Base-by-base conservation (phyloP, 2,113 vertebrate species). In the Indicator indicator region DNA sequence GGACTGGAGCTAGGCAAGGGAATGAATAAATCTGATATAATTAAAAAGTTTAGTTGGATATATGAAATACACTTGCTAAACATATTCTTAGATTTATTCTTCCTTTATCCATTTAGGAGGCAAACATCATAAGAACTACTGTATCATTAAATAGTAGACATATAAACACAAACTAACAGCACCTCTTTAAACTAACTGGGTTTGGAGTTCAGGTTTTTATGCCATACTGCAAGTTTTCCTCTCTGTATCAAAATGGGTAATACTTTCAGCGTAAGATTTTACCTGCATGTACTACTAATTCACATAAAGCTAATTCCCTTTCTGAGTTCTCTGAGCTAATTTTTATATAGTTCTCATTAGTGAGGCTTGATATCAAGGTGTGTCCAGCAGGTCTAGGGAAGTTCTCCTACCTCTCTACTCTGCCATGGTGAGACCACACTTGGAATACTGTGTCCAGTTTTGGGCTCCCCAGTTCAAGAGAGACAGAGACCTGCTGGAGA, bases 261-360 rank as follows among this genome's bases (percentile, higher is more conserved):
- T 9, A 42, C 7, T 28, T 80, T 32, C 42, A 52, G 21, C 32
- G 26, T 48, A 68, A 89, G 23, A 11, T 80, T 91, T 89, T 15
- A 9, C 32, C 55, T 73, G 6, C 52, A 32, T 26, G 32, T 38
- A 9, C 23, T 91, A 54, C 32, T 67, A 80, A 83, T 76, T 80
- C 33, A 5, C 17, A 13, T 8, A 60, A 6, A 73, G 19, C 6
- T 87, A 50, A 50, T 60, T 88, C 28, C 10, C 5, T 38, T 86
- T 50, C 82, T 60, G n/a, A 80, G 11, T 12, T 64, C 15, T 24
- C 9, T 0, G 0, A 70, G 27, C n/a, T 86, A 60, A 5, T 36
- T 69, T 48, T 67, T 80, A 82, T 79, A 80, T 56, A 82, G 48
- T 71, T 90, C 74, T 88, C 33, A 62, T 64, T 96, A 93, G 80